Conservation (phyloP, 2,888 invertebrate genomes). For the Choreutis nemorana region DNA sequence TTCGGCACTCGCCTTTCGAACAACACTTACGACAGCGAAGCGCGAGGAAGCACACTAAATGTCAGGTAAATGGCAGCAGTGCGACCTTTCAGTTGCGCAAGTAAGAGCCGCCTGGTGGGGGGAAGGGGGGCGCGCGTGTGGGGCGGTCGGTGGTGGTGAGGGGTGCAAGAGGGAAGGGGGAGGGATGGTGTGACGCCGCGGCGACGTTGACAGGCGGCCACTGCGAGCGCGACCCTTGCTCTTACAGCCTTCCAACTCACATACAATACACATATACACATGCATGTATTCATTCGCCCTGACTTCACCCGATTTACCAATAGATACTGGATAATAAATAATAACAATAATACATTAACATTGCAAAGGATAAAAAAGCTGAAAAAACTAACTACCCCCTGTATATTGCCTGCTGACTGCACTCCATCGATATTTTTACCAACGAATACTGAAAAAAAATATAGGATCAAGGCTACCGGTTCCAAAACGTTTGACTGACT, state of each 20-base stretch:
- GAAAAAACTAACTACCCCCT: no score
- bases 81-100: slow-evolving; percentile 64
- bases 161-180: slow-evolving; percentile 16
- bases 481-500: no score
- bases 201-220: slow-evolving; percentile 59
- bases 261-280: no score
- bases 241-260: slow-evolving; percentile 60
- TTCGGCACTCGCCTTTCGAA: slow-evolving; percentile 60
- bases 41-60: slow-evolving; percentile 62
- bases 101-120: slow-evolving; percentile 51
- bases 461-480: no score
- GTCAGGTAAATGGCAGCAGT: slow-evolving; percentile 65
- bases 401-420: no score
- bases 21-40: slow-evolving; percentile 59
- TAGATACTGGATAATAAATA: no score
- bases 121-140: slow-evolving; percentile 11
- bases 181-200: slow-evolving; percentile 26
- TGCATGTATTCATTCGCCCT: no score
- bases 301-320: no score
- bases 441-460: no score
- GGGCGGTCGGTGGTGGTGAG: slow-evolving; percentile 16
- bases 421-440: no score
- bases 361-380: no score
- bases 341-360: no score
- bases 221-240: slow-evolving; percentile 56